Evolutionary conservation across 2,888 invertebrate genomes (phyloP), one percentile per base, ranked within the genome.

Genomic region (Lasioglossum calceatum): DNA sequence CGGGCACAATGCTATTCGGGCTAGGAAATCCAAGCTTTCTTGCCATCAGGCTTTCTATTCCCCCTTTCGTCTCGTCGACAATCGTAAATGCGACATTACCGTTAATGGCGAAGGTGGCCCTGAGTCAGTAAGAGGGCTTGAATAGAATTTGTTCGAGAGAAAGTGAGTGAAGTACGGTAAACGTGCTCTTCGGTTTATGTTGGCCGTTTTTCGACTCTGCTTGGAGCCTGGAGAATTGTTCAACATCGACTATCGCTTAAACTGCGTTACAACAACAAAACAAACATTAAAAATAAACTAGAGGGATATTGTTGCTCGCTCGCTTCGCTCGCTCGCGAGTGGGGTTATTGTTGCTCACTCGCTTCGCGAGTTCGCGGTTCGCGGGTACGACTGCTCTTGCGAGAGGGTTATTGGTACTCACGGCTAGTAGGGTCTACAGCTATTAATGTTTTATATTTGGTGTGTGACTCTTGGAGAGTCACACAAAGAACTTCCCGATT

Each of bases 71-170:
- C 39, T 61, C 42, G 76, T 42, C 61, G 42, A 61, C 39, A 61
- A 39, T 76, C 61, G 61, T 76, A 76, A 76, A 76, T 42, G 76
- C 27, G 42, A n/a, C 58, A 76, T 76, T 42, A 27, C 76, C n/a
- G 42, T 76, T 61, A 76, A 61, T 76, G 76, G 54, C 23, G 58
- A 61, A 36, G 74, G 50, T 50, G 23, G 74, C 36, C 19, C 27
- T 54, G 50, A 39, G 54, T 54, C 50, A 14, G 50, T 36, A 0
- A 54, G 74, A 12, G 36, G 36, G 14, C 23, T 36, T 39, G 36
- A n/a, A 74, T 32, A 74, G 74, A 32, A 36, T 47, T 74, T n/a
- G 23, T 36, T 74, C 7, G 7, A 50, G 50, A 50, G 50, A 32
- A 54, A 74, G 32, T 14, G 50, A 54, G 12, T 16, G 0, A 71